phyloP scores from a whole-genome alignment of 2,113 vertebrate species.

The Tinamus guttatus region DNA sequence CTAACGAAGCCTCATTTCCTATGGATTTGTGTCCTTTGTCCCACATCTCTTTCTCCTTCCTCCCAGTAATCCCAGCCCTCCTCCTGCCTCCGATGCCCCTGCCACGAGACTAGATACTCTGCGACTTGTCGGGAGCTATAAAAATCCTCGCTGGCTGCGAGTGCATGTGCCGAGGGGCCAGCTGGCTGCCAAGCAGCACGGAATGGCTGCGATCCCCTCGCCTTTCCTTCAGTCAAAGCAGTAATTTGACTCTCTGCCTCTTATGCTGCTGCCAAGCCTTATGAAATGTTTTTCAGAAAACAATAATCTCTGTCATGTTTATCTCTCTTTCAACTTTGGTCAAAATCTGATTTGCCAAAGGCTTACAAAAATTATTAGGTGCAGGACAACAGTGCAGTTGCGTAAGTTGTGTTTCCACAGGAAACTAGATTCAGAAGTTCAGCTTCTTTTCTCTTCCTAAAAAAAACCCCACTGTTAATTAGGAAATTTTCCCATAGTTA shows the following conservation, averaged over 20 bases:
- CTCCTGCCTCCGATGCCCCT: not conserved
- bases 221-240: not conserved
- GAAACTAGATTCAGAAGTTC: conserved; percentile 47
- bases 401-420: conserved; percentile 56
- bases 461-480: not conserved
- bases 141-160: not conserved
- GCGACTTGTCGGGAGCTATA: not conserved
- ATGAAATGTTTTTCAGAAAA: not conserved
- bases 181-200: not conserved
- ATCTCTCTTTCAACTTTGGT: not conserved
- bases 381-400: conserved; percentile 32
- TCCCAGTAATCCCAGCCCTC: conserved; percentile 7
- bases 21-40: conserved; percentile 52
- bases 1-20: conserved; percentile 51
- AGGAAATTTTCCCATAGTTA: conserved; percentile 5
- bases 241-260: not conserved
- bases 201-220: not conserved
- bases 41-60: conserved; percentile 28
- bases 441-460: not conserved
- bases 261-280: not conserved
- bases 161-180: not conserved
- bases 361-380: conserved; percentile 1
- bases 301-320: not conserved
- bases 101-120: not conserved
- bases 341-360: conserved; percentile 12